Evolutionary conservation across 2,888 invertebrate species (phyloP), one percentile per base, ranked within the genome.

Genomic region (Cerceris rybyensis): DNA sequence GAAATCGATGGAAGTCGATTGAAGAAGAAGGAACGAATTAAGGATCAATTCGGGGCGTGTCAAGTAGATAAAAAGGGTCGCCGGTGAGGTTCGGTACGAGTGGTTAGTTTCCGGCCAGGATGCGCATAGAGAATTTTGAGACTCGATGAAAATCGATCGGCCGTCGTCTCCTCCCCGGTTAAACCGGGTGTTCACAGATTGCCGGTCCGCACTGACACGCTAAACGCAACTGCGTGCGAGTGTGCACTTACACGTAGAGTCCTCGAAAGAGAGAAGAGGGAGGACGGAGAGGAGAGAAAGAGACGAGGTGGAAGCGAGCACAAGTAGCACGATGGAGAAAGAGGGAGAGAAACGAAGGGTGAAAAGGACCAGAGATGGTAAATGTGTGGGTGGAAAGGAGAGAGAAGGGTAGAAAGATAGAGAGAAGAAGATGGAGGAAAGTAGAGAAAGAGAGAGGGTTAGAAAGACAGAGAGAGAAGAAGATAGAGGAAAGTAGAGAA

Each of bases 111-210:
- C 61, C 70, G 71, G 60, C 50, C 70, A 74, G 80, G 74, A 81
- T 74, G 71, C 80, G 80, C 70, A 77, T 84, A 81, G 73, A 80
- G 80, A 81, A 81, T 80, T 83, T 85, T 82, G 82, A 83, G 82
- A 85, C 85, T 77, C 80, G 83, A 77, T 82, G 85, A 85, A 83
- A 85, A 85, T 85, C 85, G 85, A 85, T 85, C 82, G 80, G 14
- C 59, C 63, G 63, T 57, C 70, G 28, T 70, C 70, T 67, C 71
- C 67, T 43, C 50, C 63, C 57, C 68, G 76, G 80, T 82, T 83
- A 80, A 87, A 86, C 88, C 84, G 84, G 81, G 83, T 86, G 84
- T 85, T 83, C 84, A 83, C 87, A 78, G 85, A 87, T 86, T 87
- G 81, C 81, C 78, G 73, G 78, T 78, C 70, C 79, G 72, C 70